A percentile compares a stretch with the other conserved stretches of the same genome.
These are phyloP conservation scores for Rhincodon typus DNA, from an alignment of 2,797 vertebrate species.

Conservation along the genomic window DNA sequence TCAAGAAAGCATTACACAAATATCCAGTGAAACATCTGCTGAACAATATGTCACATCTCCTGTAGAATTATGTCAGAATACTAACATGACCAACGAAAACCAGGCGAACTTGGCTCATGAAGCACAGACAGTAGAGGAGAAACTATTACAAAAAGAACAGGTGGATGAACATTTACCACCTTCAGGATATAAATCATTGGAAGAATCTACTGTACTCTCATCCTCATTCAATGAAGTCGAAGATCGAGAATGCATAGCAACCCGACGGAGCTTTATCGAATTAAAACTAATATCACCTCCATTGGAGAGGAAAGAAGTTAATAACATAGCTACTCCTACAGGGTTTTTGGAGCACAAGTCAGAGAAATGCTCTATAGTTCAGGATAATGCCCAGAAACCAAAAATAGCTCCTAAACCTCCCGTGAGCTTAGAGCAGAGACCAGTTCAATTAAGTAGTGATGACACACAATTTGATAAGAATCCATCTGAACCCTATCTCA, in stretches of 20 bases:
- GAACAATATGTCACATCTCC: neutral
- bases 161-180: neutral
- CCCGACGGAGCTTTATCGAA: slow-evolving; percentile 66
- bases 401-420: slow-evolving; percentile 21
- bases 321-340: no score
- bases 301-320: slow-evolving; percentile 43
- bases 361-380: neutral
- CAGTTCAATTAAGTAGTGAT: neutral
- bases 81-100: neutral
- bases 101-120: neutral
- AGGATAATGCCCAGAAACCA: neutral
- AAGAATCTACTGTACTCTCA: neutral
- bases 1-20: neutral
- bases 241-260: slow-evolving; percentile 48
- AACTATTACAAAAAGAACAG: no score
- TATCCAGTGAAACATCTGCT: neutral
- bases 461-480: neutral
- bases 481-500: neutral
- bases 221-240: slow-evolving; percentile 43
- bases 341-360: neutral
- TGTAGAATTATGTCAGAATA: neutral
- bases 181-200: neutral
- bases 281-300: slow-evolving; percentile 62
- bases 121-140: neutral
- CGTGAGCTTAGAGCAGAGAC: neutral